Conservation (phyloP, 2,888 invertebrate species). For the Netelia virgata region DNA sequence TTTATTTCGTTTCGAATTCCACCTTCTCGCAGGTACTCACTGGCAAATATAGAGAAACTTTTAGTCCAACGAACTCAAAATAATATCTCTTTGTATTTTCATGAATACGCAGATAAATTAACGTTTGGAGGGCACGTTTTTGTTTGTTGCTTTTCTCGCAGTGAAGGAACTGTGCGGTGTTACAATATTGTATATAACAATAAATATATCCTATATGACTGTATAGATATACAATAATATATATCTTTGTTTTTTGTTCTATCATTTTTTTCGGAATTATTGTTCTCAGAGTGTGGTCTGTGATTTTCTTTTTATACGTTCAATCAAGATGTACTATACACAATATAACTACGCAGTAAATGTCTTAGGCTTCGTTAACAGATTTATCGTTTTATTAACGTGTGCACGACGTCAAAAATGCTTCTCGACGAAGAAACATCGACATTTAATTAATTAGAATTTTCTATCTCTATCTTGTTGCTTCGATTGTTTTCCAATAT, state of each 20-base stretch:
- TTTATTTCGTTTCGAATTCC: constrained; percentile 15
- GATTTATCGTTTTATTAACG: constrained; percentile 4
- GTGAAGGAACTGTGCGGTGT: constrained; percentile 73
- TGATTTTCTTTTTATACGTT: constrained; percentile 41
- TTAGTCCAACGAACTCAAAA: constrained; percentile 26
- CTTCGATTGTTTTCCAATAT: constrained; percentile 3
- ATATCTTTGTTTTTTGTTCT: constrained; percentile 46
- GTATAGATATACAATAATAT: constrained; percentile 52
- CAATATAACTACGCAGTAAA: constrained; percentile 5
- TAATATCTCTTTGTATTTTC: constrained; percentile 18
- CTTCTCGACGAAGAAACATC: constrained; percentile 31
- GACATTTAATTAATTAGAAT: constrained; percentile 23
- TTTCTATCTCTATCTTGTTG: constrained; percentile 7
- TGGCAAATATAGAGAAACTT: constrained; percentile 24
- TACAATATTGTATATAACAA: constrained; percentile 64
- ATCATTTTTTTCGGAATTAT: constrained; percentile 55
- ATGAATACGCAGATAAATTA: constrained; percentile 43
- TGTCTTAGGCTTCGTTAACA: constrained; percentile 3
- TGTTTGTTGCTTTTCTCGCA: constrained; percentile 62
- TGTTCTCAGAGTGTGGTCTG: constrained; percentile 64
- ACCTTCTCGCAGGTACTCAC: constrained; percentile 49
- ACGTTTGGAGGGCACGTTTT: constrained; percentile 70
- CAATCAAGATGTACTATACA: constrained; percentile 19
- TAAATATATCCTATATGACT: constrained; percentile 51
- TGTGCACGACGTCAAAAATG: constrained; percentile 3